Conservation (phyloP, 2,888 invertebrate genomes). For the Pollenia griseotomentosa region DNA sequence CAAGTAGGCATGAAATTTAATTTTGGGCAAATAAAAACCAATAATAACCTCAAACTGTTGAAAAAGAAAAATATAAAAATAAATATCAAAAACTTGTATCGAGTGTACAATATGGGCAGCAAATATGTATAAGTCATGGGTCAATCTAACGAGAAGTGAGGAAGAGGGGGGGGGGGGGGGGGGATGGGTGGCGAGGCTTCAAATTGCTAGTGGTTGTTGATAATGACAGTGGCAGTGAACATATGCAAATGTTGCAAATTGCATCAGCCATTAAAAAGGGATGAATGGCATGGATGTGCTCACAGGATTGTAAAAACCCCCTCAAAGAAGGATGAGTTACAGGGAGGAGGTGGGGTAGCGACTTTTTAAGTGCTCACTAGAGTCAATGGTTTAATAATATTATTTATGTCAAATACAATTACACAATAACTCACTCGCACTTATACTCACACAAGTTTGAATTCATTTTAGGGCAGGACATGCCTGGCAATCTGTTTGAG, state of each 20-base stretch:
- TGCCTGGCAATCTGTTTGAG: not conserved
- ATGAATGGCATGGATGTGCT: too few species aligned
- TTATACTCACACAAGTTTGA: not conserved
- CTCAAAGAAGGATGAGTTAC: too few species aligned
- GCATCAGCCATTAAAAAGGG: not conserved
- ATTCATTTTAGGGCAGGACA: too few species aligned
- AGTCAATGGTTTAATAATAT: slow-evolving; percentile 68
- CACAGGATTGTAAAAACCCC: too few species aligned
- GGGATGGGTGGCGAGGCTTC: not conserved
- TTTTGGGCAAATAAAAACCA: slow-evolving; percentile 12
- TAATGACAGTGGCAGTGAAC: slow-evolving; percentile 40
- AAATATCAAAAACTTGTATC: slow-evolving; percentile 13
- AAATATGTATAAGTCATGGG: not conserved
- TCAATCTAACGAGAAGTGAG: not conserved
- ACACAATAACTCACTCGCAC: slow-evolving; percentile 9
- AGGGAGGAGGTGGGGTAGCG: not conserved
- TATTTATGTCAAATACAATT: slow-evolving; percentile 67
- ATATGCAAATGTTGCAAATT: slow-evolving; percentile 50
- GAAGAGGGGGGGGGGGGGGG: not conserved
- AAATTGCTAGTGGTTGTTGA: not conserved
- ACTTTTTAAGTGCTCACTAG: slow-evolving; percentile 47
- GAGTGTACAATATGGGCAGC: not conserved
- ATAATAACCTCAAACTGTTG: not conserved
- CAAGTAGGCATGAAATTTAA: slow-evolving; percentile 6
- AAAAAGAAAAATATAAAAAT: slow-evolving; percentile 42